Percentiles rank a stretch among this genome's conserved stretches.
Evolutionary conservation across 1,140 invertebrate species (phyloP).

Genomic region (Papilio glaucus): DNA sequence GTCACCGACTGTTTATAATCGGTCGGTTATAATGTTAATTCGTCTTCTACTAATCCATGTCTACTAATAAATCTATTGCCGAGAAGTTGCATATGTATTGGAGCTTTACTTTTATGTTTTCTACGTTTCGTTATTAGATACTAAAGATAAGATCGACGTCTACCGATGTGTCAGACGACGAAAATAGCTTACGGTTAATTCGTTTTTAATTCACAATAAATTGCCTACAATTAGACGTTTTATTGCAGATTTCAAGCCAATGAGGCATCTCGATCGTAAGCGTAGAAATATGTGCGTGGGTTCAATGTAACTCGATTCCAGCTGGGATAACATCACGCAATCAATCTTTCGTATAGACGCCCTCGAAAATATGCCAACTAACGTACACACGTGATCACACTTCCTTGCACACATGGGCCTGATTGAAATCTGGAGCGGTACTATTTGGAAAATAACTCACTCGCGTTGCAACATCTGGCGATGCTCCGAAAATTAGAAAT

Average conservation of each 20-base stretch:
- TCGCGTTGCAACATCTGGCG: conserved; percentile 34
- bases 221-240: conserved; percentile 18
- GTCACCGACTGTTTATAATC: no score
- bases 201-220: conserved; percentile 18
- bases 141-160: background rate
- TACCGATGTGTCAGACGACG: background rate
- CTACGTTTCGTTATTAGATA: background rate
- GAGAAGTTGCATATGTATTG: no score
- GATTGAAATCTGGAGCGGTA: conserved; percentile 31
- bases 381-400: conserved; percentile 35
- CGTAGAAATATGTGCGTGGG: conserved; percentile 41
- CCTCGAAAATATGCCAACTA: conserved; percentile 46
- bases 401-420: conserved; percentile 24
- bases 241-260: conserved; percentile 11
- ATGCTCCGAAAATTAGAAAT: conserved; percentile 34
- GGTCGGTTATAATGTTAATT: no score
- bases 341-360: conserved; percentile 50
- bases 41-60: no score
- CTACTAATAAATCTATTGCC: no score
- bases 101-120: no score
- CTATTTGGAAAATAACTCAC: conserved; percentile 31
- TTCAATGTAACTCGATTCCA: conserved; percentile 37
- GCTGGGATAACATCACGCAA: conserved; percentile 41
- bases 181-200: conserved; percentile 13
- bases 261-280: conserved; percentile 28